Evolutionary conservation across 2,797 vertebrate genomes (phyloP), one percentile per base, ranked within the genome.

Genomic region (Huso huso): DNA sequence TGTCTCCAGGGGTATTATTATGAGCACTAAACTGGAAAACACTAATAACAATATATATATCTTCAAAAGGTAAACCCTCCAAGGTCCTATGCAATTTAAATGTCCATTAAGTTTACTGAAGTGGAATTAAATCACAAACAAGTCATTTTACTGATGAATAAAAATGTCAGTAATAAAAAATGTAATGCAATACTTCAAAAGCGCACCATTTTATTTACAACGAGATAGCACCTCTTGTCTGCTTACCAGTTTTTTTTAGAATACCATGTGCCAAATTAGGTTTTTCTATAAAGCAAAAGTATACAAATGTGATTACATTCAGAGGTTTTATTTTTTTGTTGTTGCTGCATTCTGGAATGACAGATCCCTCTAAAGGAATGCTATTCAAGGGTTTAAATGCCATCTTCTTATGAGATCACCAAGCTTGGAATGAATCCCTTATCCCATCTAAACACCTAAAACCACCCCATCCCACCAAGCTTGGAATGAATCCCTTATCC

Each of bases 101-200:
- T 60, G 7, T 52, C 51, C 7, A 64, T 52, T 64, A 64, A 50
- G 51, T 50, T 51, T 15, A 15, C 49, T 64, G 49, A 64, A 18
- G 7, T 64, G 49, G 51, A 9, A 65, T 51, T 15, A 9, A 51
- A 65, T 63, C 12, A 63, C 48, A 15, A 53, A 9, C 8, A 10
- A 18, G 51, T 18, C 51, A 15, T 53, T 64, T 52, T 18, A 53
- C 15, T 65, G 63, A 52, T 53, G 8, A 64, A 64, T 37, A 62
- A 64, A 50, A 64, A 64, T 52, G 51, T 37, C 8, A 15, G 9
- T 18, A 51, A 52, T 52, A 9, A 52, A 11, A 57, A 57, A 55
- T 53, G 48, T 48, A 48, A 7, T 10, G 18, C 64, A 10, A 23
- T 65, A 23, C 4, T n/a, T 51, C n/a, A 18, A 37, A 10, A 50